A percentile compares a stretch with the other conserved stretches of the same genome.
These are phyloP conservation scores for Melangyna quadrimaculata DNA, from an alignment of 2,888 invertebrate species.

Conservation along the genomic window DNA sequence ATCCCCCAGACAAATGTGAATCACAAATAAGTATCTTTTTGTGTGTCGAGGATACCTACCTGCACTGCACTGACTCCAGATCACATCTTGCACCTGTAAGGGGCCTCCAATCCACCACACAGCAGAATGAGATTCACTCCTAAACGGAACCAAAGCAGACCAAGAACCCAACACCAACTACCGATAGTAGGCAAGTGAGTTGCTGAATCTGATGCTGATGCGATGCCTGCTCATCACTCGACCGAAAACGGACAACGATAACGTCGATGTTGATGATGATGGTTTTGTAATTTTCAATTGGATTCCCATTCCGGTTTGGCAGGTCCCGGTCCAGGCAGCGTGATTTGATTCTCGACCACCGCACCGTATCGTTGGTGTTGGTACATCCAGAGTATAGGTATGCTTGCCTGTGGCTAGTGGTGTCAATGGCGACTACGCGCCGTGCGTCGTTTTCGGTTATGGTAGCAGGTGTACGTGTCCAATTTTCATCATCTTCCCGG, in stretches of 20 bases:
- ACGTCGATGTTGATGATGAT: slow-evolving; percentile 37
- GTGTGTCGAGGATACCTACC: background rate
- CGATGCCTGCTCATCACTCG: background rate
- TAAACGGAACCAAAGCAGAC: background rate
- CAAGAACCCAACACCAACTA: background rate
- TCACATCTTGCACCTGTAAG: slow-evolving; percentile 20
- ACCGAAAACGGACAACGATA: slow-evolving; percentile 9
- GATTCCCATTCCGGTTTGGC: slow-evolving; percentile 53
- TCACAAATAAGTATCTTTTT: slow-evolving; percentile 27
- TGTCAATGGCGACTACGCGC: slow-evolving; percentile 1
- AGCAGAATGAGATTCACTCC: background rate
- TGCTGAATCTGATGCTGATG: background rate
- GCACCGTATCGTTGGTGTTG: background rate
- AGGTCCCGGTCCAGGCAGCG: slow-evolving; percentile 5
- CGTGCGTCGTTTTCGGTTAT: slow-evolving; percentile 16
- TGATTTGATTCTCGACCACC: slow-evolving; percentile 9
- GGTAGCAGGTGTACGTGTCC: slow-evolving; percentile 52
- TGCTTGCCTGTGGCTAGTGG: background rate
- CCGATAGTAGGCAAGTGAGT: background rate
- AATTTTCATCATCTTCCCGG: slow-evolving; percentile 14
- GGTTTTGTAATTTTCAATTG: slow-evolving; percentile 69
- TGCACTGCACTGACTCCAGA: background rate
- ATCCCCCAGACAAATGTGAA: slow-evolving; percentile 47
- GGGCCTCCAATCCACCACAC: background rate
- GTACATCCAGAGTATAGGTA: background rate